Evolutionary conservation across 1,140 invertebrate species (phyloP), one percentile per base, ranked within the genome.

Genomic region (Ostrea denselamellosa): DNA sequence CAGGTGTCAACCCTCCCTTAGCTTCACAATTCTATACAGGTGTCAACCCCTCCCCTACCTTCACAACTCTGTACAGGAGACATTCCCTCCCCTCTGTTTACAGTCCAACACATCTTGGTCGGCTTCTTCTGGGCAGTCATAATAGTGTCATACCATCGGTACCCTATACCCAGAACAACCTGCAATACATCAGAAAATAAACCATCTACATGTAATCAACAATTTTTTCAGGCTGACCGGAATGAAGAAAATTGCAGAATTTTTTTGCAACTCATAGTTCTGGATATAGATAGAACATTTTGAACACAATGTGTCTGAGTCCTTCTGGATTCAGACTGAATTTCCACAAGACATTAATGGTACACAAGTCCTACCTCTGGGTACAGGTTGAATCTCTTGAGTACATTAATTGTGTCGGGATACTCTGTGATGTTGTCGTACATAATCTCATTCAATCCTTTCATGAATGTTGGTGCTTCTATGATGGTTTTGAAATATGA

Each of bases 401-500:
- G 95, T 0, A 97, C 97, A 94, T 98, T 97, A 44, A 98, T 97
- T 51, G 96, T 96, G 85, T 96, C 96, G 0, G 97, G 97, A 94
- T 96, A 97, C 93, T 98, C 97, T 0, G 97, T 98, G 28, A 97
- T 94, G 93, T 97, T 97, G 93, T 98, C 97, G 88, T 96, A 95
- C 92, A 96, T 96, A 12, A 98, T 95, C 86, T 95, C 95, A 14
- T 96, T 87, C 14, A 97, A 92, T 0, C 97, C 97, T 28, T 96
- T 95, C 2, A 95, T 88, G 90, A 97, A 96, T 8, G 95, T 96
- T 14, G 96, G 96, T 9, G 97, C 96, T 90, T 97, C 96, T 0
- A 97, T 96, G 25, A 98, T 95, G 0, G 96, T 97, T 94, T 98
- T 98, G 94, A 97, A 98, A 92, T 97, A 98, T 0, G 97, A 98